phyloP scores from a whole-genome alignment of 2,113 vertebrate genomes.

The Columbina picui region DNA sequence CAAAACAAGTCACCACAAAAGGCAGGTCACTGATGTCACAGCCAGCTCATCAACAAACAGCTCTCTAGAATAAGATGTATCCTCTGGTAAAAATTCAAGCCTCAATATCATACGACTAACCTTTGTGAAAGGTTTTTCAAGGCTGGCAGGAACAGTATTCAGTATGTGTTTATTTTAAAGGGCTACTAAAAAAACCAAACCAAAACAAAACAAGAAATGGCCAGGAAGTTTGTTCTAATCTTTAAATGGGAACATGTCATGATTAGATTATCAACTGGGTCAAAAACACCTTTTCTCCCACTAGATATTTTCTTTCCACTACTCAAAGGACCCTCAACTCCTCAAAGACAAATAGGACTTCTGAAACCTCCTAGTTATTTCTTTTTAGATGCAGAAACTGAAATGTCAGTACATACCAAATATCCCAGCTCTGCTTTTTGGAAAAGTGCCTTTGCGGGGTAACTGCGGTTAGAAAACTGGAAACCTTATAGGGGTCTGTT shows the following conservation, averaged over 20 bases:
- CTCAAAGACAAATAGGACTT: rapidly evolving
- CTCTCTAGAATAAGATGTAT: neutral
- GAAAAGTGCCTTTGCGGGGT: neutral
- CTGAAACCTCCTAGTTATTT: neutral
- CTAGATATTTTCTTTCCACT: neutral
- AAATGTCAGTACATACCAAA: neutral
- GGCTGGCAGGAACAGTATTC: neutral
- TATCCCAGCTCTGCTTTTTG: neutral
- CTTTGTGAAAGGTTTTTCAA: neutral
- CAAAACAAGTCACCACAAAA: neutral
- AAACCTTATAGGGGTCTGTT: neutral
- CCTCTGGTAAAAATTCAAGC: neutral
- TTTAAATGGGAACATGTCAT: neutral
- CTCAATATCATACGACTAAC: neutral
- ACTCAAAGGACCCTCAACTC: neutral
- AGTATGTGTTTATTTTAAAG: neutral
- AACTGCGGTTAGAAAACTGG: neutral
- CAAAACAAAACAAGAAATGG: neutral
- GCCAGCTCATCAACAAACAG: neutral
- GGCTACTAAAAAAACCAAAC: neutral
- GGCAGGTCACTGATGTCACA: neutral
- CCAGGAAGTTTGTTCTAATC: neutral
- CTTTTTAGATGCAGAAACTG: neutral
- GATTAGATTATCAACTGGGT: neutral
- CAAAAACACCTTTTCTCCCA: neutral